Base-by-base conservation (phyloP, 2,797 vertebrate genomes). In the Meriones psammophilus region DNA sequence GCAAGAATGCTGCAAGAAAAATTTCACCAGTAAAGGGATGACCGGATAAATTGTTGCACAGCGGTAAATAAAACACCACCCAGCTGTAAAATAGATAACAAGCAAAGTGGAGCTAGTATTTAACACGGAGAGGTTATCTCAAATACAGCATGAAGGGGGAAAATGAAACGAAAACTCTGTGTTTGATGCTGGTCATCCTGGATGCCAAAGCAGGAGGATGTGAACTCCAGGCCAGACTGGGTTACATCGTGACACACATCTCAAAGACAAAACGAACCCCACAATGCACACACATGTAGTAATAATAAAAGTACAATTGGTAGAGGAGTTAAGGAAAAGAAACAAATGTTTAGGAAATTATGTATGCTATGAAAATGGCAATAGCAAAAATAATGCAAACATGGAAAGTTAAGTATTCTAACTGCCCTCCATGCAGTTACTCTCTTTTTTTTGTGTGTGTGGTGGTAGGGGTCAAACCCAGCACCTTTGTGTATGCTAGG, bases 281-380 rank as follows among this genome's bases (percentile, higher is more conserved):
- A 9, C 8, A 36, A 18, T 10, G 1, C 50, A 50, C 50, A 50
- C 50, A 50, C 1, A 50, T 10, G 50, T 50, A 50, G 36, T 28
- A 62, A 39, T 62, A 62, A 62, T 39, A 62, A 81, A 39, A 60
- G 64, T 71, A 89, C 22, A 87, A 8, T 10, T 74, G 14, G 58
- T 58, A 14, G 3, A 39, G 78, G 42, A 68, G 30, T n/a, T 50
- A n/a, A 36, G 69, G 33, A 92, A 93, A 86, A 87, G 56, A 90
- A 87, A 64, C 69, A 14, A 60, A 46, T 80, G 77, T 88, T 92
- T 95, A 46, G 2, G 92, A 91, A 80, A 71, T 73, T 79, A 36
- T 76, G 14, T 87, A 30, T 88, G 9, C 73, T 73, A 79, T 88
- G 46, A 68, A 83, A 92, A 69, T n/a, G 50, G 28, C 50, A 92